Percentiles rank a stretch among this genome's conserved stretches.
phyloP scores from a whole-genome alignment of 2,888 invertebrate species.

The Stenolophus ochropezus region DNA sequence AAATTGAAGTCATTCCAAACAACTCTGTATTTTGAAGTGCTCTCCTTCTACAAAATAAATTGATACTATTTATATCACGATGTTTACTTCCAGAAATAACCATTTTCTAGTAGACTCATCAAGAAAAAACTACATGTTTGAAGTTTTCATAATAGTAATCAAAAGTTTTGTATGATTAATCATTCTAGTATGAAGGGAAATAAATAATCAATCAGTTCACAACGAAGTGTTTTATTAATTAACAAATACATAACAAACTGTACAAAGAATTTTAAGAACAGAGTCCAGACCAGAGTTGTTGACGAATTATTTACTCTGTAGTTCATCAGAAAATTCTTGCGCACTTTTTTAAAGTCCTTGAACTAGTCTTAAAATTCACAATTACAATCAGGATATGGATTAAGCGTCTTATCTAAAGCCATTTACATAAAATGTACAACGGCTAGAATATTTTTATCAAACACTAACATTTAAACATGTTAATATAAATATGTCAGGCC shows the following conservation, averaged over 20 bases:
- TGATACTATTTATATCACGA: background rate
- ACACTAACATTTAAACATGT: slow-evolving; percentile 41
- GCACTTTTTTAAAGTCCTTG: slow-evolving; percentile 25
- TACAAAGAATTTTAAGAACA: background rate
- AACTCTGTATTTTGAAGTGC: slow-evolving; percentile 2
- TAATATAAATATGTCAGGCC: slow-evolving; percentile 43
- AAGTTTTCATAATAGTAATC: background rate
- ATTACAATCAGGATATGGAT: slow-evolving; percentile 6
- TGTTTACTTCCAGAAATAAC: slow-evolving; percentile 15
- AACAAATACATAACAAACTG: slow-evolving; percentile 36
- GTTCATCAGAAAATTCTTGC: background rate
- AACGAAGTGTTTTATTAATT: slow-evolving; percentile 29
- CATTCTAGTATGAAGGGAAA: background rate
- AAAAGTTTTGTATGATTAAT: background rate
- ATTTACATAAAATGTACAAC: background rate
- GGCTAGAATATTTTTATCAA: slow-evolving; percentile 36
- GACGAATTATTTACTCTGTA: slow-evolving; percentile 13
- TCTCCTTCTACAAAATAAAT: background rate
- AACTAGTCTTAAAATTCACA: slow-evolving; percentile 11
- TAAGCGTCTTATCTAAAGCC: slow-evolving; percentile 13
- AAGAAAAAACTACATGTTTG: background rate
- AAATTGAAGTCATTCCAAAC: slow-evolving; percentile 6
- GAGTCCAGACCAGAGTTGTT: background rate
- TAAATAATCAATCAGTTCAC: slow-evolving; percentile 2
- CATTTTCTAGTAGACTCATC: background rate